These are phyloP conservation scores for Rotaria sp. DNA, from an alignment of 2,888 invertebrate species.

Conservation along the genomic window DNA sequence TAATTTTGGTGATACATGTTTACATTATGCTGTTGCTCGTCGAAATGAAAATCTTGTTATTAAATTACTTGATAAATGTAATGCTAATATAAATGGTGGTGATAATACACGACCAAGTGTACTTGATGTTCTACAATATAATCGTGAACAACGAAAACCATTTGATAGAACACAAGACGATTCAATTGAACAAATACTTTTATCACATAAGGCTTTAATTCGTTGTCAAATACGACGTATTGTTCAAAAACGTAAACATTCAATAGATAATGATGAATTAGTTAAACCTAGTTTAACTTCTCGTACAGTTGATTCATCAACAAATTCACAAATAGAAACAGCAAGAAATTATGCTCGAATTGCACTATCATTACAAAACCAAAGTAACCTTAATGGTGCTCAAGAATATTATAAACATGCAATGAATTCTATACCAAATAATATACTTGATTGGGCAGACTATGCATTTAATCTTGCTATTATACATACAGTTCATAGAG, in stretches of 20 bases:
- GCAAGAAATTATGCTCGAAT: background rate
- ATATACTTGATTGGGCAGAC: background rate
- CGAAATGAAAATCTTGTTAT: background rate
- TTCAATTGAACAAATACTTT: background rate
- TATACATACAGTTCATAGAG: background rate
- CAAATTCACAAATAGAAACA: background rate
- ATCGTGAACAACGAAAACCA: background rate
- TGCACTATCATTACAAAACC: background rate
- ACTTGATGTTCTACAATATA: background rate
- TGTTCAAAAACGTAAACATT: background rate
- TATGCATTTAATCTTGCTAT: background rate
- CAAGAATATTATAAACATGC: background rate
- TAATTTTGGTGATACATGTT: slow-evolving; percentile 7
- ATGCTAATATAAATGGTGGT: background rate
- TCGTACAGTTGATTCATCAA: background rate
- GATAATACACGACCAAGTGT: background rate
- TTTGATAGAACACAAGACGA: background rate
- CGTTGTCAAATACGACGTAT: background rate
- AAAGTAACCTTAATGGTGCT: background rate
- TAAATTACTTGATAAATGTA: background rate
- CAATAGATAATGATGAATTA: background rate
- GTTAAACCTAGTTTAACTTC: too few relatives aligned
- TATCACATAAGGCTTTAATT: background rate
- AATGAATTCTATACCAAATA: background rate
- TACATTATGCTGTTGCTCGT: slow-evolving; percentile 18